Evolutionary conservation across 2,113 vertebrate genomes (phyloP).

Genomic region (Chloropsis hardwickii): DNA sequence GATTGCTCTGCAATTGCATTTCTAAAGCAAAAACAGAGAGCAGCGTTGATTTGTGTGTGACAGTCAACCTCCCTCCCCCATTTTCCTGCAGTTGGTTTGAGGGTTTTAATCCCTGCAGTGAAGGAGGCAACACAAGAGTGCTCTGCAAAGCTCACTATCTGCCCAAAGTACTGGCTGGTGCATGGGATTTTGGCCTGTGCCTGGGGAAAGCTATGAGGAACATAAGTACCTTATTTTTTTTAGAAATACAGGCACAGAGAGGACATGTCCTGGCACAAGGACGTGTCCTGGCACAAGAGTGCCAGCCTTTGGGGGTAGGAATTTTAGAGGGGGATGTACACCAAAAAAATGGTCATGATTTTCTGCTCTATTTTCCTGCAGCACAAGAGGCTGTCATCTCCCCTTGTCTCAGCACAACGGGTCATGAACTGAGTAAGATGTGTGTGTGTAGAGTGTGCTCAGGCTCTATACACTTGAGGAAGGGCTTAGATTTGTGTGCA

Average conservation of each 20-base stretch:
- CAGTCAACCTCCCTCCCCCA: conserved; percentile 29
- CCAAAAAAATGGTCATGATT: not conserved
- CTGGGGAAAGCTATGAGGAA: not conserved
- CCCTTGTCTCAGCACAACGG: not conserved
- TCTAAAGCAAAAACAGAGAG: conserved; percentile 20
- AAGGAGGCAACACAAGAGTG: not conserved
- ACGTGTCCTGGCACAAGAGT: not conserved
- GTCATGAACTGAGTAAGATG: not conserved
- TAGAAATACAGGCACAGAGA: not conserved
- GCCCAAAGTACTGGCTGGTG: not conserved
- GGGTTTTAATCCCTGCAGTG: conserved; percentile 20
- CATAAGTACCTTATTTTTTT: not conserved
- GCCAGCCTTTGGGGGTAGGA: not conserved
- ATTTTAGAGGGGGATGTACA: not conserved
- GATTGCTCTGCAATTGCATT: conserved; percentile 52
- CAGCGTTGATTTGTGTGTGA: conserved; percentile 4
- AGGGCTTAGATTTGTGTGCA: conserved; percentile 45
- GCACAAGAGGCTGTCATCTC: not conserved
- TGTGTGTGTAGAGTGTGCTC: not conserved
- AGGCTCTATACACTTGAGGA: not conserved
- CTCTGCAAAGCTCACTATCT: not conserved
- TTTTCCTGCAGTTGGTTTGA: not conserved
- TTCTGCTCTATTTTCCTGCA: not conserved
- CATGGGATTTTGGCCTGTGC: not conserved
- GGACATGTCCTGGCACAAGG: not conserved